Evolutionary conservation across 2,113 vertebrate genomes (phyloP).

Genomic region (Setophaga coronata): DNA sequence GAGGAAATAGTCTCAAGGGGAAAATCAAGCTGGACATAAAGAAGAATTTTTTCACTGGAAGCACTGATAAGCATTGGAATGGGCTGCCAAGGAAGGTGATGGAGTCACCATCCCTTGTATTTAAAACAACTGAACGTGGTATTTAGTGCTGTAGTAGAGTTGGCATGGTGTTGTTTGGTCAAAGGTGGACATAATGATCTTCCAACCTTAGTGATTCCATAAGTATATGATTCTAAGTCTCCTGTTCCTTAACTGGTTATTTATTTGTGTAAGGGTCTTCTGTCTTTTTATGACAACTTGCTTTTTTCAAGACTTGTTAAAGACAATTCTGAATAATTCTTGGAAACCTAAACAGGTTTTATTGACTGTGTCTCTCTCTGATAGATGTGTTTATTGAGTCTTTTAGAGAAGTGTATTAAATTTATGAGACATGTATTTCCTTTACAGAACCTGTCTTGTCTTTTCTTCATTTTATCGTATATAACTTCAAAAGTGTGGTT

Average conservation of each 20-base stretch:
- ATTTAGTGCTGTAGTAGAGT: neutral
- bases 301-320: neutral
- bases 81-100: too few species aligned
- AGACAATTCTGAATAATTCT: neutral
- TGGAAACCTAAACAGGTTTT: neutral
- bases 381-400: neutral
- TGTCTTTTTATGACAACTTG: neutral
- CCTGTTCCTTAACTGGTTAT: neutral
- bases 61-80: neutral
- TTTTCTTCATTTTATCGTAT: neutral
- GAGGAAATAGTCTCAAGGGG: neutral
- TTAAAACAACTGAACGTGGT: neutral
- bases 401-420: neutral
- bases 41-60: neutral
- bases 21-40: neutral
- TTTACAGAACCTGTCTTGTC: neutral
- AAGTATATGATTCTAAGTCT: neutral
- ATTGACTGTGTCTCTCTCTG: neutral
- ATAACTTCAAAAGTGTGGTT: neutral
- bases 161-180: neutral
- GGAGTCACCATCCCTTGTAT: rapidly evolving
- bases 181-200: neutral
- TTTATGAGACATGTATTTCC: neutral
- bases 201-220: neutral
- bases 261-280: neutral